Conservation (phyloP, 1,140 invertebrate genomes). For the Cyrtorhinus lividipennis region DNA sequence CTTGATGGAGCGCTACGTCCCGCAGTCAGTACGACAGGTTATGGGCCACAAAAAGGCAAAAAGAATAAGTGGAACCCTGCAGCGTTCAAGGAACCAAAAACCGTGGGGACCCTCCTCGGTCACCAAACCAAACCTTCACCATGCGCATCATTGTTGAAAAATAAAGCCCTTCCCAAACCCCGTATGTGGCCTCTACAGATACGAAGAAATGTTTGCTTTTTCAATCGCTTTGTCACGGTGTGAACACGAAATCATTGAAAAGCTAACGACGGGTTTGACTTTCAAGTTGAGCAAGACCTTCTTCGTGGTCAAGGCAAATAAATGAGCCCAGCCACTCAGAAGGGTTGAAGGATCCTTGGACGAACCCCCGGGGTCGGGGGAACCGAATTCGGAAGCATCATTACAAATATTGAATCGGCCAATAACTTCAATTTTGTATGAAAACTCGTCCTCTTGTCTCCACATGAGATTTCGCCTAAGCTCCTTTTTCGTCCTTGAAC, state of each 20-base stretch:
- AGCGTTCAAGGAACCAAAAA: background rate
- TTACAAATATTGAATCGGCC: no score
- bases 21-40: background rate
- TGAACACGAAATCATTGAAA: background rate
- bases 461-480: no score
- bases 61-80: background rate
- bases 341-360: no score
- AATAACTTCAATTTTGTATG: no score
- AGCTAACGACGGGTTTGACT: background rate
- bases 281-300: no score
- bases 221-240: background rate
- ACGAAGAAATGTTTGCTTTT: background rate
- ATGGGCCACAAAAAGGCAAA: background rate
- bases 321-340: no score
- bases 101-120: background rate
- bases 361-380: no score
- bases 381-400: no score
- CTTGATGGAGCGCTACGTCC: background rate
- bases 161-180: background rate
- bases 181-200: background rate
- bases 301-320: no score
- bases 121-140: background rate
- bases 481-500: no score
- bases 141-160: background rate
- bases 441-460: no score